Evolutionary conservation across 2,888 invertebrate genomes (phyloP).

Genomic region (Archaeoteleia sp.): DNA sequence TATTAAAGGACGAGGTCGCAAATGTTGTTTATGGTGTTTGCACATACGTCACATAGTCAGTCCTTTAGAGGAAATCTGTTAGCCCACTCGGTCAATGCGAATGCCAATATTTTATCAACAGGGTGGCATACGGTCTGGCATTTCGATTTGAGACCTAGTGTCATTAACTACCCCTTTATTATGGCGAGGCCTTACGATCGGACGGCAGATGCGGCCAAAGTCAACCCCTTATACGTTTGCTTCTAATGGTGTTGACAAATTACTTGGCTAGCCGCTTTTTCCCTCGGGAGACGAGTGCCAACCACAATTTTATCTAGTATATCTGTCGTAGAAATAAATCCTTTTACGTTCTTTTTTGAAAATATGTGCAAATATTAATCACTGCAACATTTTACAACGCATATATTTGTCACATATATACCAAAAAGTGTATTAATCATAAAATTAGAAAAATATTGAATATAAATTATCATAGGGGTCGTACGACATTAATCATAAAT

Average conservation of each 20-base stretch:
- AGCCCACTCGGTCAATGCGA: conserved; percentile 56
- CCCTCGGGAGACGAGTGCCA: conserved; percentile 60
- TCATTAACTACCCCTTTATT: conserved; percentile 74
- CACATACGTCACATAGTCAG: conserved; percentile 35
- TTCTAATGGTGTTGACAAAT: conserved; percentile 75
- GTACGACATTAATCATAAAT: no score
- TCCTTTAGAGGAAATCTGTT: conserved; percentile 50
- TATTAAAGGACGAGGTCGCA: conserved; percentile 37
- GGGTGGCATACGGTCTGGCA: conserved; percentile 65
- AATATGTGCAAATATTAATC: no score
- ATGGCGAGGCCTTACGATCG: conserved; percentile 59
- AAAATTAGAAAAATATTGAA: no score
- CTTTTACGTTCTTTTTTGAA: conserved; percentile 5
- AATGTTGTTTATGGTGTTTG: conserved; percentile 50
- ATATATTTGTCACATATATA: no score
- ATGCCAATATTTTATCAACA: conserved; percentile 72
- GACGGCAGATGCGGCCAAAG: conserved; percentile 72
- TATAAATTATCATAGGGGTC: no score
- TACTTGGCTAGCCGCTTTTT: conserved; percentile 72
- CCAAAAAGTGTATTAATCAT: no score
- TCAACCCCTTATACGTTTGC: conserved; percentile 68
- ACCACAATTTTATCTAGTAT: conserved; percentile 54
- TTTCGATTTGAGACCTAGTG: conserved; percentile 60
- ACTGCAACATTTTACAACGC: no score
- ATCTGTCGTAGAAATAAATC: conserved; percentile 28